Percentiles rank a stretch among this genome's conserved stretches.
These are phyloP conservation scores for Thymelicus sylvestris DNA, from an alignment of 2,888 invertebrate genomes.

Conservation along the genomic window DNA sequence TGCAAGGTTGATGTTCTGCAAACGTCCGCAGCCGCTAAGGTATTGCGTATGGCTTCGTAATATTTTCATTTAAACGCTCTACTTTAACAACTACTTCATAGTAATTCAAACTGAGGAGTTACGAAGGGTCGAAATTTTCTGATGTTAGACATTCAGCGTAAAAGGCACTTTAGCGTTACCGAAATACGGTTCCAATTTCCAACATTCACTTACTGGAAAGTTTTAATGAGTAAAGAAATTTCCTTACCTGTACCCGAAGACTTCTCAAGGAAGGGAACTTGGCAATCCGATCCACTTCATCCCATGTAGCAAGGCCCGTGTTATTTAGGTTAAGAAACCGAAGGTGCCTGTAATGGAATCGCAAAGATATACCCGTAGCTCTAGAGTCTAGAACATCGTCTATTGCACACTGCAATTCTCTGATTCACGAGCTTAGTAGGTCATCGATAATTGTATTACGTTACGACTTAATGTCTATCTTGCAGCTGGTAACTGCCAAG, in stretches of 20 bases:
- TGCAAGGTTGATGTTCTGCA: constrained; percentile 41
- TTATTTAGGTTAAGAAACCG: constrained; percentile 94
- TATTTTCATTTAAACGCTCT: constrained; percentile 4
- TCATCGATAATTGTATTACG: constrained; percentile 59
- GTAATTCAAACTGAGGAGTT: neutral
- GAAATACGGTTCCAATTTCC: neutral
- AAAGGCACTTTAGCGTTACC: neutral
- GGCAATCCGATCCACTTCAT: constrained; percentile 94
- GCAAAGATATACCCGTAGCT: constrained; percentile 32
- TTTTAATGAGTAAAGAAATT: constrained; percentile 17
- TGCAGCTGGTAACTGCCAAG: constrained; percentile 39
- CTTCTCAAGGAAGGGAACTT: constrained; percentile 93
- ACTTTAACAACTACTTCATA: neutral
- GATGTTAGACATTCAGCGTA: neutral
- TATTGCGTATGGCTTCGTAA: constrained; percentile 20
- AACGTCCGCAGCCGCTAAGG: constrained; percentile 18
- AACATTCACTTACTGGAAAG: neutral
- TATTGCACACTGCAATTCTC: constrained; percentile 42
- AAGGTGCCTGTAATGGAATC: constrained; percentile 83
- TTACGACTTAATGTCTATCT: constrained; percentile 38
- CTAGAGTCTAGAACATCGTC: neutral
- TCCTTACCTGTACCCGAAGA: constrained; percentile 90
- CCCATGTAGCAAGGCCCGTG: constrained; percentile 93
- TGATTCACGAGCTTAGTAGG: constrained; percentile 64
- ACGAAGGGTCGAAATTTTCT: neutral